These are phyloP conservation scores for Adelognathus sp. DNA, from an alignment of 2,888 invertebrate genomes.

Conservation along the genomic window DNA sequence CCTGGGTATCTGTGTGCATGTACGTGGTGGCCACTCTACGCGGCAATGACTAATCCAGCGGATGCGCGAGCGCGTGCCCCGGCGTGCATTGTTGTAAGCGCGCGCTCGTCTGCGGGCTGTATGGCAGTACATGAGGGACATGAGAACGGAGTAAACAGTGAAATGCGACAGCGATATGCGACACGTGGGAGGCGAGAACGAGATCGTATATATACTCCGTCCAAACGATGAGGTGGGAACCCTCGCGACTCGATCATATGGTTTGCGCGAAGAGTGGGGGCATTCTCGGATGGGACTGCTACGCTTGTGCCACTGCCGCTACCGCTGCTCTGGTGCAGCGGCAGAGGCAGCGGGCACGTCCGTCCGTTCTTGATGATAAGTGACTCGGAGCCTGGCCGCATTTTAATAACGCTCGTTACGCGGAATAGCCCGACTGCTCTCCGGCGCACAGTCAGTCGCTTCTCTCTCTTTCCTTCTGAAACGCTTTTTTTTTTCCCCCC, in stretches of 20 bases:
- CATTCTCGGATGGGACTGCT: conserved; percentile 49
- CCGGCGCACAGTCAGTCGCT: conserved; percentile 58
- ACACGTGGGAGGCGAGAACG: neutral
- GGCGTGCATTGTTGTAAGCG: neutral
- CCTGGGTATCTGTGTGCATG: neutral
- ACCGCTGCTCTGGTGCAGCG: conserved; percentile 42
- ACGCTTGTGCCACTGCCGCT: conserved; percentile 59
- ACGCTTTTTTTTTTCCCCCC: conserved; percentile 37
- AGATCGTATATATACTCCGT: neutral
- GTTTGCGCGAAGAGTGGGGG: conserved; percentile 50
- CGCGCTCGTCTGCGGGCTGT: conserved; percentile 15
- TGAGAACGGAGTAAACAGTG: conserved; percentile 4
- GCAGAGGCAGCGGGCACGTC: conserved; percentile 63
- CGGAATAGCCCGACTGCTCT: conserved; percentile 66
- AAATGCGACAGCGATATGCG: conserved; percentile 5
- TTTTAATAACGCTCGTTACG: conserved; percentile 72
- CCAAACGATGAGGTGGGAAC: neutral
- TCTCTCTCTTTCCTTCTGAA: conserved; percentile 5
- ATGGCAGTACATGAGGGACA: conserved; percentile 12
- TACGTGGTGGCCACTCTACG: neutral
- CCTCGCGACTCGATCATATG: conserved; percentile 31
- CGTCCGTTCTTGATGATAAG: conserved; percentile 68
- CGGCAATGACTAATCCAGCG: conserved; percentile 40
- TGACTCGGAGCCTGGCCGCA: conserved; percentile 71
- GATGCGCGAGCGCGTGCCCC: conserved; percentile 13